These are phyloP conservation scores for Apocrypta bakeri DNA, from an alignment of 1,140 invertebrate genomes.

Conservation along the genomic window DNA sequence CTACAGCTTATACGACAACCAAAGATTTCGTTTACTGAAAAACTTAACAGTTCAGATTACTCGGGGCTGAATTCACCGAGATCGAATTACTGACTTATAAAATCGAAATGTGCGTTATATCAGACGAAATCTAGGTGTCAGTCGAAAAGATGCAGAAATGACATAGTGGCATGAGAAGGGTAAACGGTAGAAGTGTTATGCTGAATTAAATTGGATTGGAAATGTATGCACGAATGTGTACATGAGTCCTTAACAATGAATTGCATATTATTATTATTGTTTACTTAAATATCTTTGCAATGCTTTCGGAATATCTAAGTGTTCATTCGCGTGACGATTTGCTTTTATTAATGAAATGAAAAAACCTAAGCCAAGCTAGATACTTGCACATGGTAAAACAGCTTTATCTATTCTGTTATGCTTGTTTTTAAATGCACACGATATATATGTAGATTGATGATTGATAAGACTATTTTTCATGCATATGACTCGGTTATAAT, in stretches of 20 bases:
- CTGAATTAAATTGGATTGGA: constrained; percentile 1
- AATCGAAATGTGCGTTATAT: constrained; percentile 12
- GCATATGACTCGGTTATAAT: neutral
- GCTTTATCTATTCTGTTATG: neutral
- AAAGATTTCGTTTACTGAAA: neutral
- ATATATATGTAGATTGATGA: neutral
- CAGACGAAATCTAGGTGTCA: neutral
- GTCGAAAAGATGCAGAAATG: neutral
- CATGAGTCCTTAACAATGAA: too few species aligned
- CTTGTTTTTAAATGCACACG: neutral
- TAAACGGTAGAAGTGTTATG: neutral
- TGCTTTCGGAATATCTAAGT: too few species aligned
- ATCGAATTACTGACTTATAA: neutral
- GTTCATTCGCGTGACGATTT: too few species aligned
- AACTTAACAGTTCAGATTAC: neutral
- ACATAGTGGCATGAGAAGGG: neutral
- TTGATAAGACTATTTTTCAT: neutral
- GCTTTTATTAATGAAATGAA: neutral
- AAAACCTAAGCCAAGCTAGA: neutral
- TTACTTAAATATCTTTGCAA: too few species aligned
- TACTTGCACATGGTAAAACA: neutral
- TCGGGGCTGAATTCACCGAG: neutral
- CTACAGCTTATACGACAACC: neutral
- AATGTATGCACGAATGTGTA: neutral
- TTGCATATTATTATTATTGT: too few species aligned